phyloP scores from a whole-genome alignment of 2,888 invertebrate species.

The Dasypogon diadema region DNA sequence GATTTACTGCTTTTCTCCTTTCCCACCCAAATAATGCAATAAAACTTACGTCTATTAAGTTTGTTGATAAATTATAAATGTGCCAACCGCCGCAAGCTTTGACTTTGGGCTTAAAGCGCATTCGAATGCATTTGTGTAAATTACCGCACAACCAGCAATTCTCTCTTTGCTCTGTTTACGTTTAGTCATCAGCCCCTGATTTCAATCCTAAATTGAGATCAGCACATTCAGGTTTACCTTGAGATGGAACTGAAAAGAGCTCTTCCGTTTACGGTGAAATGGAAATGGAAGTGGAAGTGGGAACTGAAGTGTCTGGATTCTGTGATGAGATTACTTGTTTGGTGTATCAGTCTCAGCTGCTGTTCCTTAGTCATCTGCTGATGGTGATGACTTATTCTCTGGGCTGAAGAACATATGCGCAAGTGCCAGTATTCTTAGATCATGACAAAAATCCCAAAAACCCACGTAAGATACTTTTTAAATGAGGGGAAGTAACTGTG shows the following conservation, averaged over 20 bases:
- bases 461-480: not conserved
- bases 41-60: no score
- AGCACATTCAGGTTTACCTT: not conserved
- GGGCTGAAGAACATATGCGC: not conserved
- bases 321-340: not conserved
- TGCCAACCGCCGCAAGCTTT: not conserved
- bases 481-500: no score
- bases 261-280: not conserved
- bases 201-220: not conserved
- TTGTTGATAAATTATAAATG: not conserved
- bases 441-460: not conserved
- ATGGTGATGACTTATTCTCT: not conserved
- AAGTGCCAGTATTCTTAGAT: not conserved
- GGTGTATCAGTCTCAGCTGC: not conserved
- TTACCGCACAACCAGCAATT: not conserved
- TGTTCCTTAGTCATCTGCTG: not conserved
- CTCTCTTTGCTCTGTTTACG: constrained; percentile 4
- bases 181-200: not conserved
- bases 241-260: not conserved
- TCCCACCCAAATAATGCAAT: no score
- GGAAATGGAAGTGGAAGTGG: not conserved
- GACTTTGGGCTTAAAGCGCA: not conserved
- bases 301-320: not conserved
- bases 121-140: not conserved
- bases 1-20: no score